These are phyloP conservation scores for Palythoa heliodiscus DNA, from an alignment of 92 coral and sea anemone species.

Conservation along the genomic window DNA sequence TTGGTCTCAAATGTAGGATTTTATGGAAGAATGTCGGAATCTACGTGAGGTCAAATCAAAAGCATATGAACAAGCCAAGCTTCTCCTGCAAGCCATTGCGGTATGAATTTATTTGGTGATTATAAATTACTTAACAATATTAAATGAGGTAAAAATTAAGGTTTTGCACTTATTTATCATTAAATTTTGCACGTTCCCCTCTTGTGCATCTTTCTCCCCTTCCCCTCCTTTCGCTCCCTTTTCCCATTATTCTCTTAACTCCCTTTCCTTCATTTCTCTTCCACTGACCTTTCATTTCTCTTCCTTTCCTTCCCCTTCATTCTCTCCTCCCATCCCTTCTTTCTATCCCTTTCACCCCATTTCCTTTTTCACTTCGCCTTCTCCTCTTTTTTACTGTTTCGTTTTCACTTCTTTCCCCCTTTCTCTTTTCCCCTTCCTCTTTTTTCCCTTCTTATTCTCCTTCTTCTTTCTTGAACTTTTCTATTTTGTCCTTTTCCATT, in stretches of 20 bases:
- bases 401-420: no score
- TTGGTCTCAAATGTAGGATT: constrained; percentile 51
- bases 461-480: no score
- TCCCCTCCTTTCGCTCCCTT: neutral
- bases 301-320: neutral
- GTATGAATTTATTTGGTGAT: constrained; percentile 29
- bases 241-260: neutral
- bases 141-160: neutral
- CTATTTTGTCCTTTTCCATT: no score
- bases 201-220: neutral
- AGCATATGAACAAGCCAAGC: constrained; percentile 68
- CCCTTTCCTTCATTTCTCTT: neutral
- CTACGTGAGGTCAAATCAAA: constrained; percentile 54
- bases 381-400: no score
- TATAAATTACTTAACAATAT: neutral
- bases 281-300: neutral
- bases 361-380: neutral
- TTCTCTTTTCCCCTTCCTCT: no score
- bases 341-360: neutral
- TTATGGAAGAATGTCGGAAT: constrained; percentile 60
- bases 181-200: neutral
- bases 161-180: neutral
- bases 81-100: constrained; percentile 64
- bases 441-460: no score
- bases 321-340: neutral